phyloP scores from a whole-genome alignment of 2,113 vertebrate genomes.

The Mobula hypostoma region DNA sequence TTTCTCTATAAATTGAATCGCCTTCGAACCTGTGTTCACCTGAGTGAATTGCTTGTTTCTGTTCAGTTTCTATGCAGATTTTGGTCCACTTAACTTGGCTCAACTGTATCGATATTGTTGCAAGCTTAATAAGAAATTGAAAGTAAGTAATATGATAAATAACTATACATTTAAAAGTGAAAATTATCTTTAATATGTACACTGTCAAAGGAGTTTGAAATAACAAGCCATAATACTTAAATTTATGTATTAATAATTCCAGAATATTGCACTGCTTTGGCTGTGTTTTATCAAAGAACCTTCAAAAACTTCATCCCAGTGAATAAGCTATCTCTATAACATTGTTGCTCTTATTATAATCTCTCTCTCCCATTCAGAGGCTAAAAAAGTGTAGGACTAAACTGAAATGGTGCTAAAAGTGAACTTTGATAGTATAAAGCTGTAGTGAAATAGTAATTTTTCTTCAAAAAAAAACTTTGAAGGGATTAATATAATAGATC shows the following conservation, averaged over 20 bases:
- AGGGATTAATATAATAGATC: too few relatives aligned
- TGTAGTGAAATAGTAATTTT: background rate
- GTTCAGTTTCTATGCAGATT: constrained; percentile 91
- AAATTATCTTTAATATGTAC: background rate
- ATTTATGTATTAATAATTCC: too few relatives aligned
- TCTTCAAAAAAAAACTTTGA: background rate
- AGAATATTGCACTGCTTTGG: too few relatives aligned
- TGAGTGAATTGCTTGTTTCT: constrained; percentile 13
- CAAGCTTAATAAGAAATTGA: constrained; percentile 94
- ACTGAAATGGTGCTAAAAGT: background rate
- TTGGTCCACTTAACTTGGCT: constrained; percentile 88
- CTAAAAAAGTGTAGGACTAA: background rate
- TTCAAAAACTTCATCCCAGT: background rate
- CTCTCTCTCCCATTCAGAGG: background rate
- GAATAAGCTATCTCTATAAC: background rate
- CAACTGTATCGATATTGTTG: constrained; percentile 94
- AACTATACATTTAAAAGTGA: background rate
- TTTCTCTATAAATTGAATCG: background rate
- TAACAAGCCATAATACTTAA: background rate
- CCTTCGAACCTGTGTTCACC: background rate
- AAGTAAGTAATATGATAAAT: constrained; percentile 64
- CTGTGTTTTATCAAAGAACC: background rate
- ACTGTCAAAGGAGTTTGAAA: background rate
- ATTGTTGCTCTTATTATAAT: background rate
- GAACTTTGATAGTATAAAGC: background rate